These are phyloP conservation scores for Heliconius charithonia DNA, from an alignment of 2,888 invertebrate genomes.

Conservation along the genomic window DNA sequence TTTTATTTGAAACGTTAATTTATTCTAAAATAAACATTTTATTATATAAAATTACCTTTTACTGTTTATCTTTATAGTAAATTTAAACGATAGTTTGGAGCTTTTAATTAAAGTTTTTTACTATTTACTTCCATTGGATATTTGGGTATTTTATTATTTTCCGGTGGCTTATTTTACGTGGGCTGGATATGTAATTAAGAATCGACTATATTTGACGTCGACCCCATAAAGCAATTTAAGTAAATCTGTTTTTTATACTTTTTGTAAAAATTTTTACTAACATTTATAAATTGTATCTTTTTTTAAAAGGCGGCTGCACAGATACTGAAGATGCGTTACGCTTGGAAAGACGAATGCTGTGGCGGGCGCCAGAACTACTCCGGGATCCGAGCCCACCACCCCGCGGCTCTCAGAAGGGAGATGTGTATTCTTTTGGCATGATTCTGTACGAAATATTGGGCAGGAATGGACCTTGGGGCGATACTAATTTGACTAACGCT, in stretches of 20 bases:
- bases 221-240: too few relatives aligned
- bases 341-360: slow-evolving; percentile 84
- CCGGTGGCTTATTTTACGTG: too few relatives aligned
- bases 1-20: too few relatives aligned
- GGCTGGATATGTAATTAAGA: too few relatives aligned
- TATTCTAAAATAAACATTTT: too few relatives aligned
- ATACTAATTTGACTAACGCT: slow-evolving; percentile 83
- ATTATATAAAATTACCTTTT: too few relatives aligned
- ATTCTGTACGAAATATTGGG: slow-evolving; percentile 93
- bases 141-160: too few relatives aligned
- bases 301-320: slow-evolving; percentile 80
- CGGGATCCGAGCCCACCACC: slow-evolving; percentile 82
- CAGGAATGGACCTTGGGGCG: slow-evolving; percentile 91
- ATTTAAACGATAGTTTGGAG: too few relatives aligned
- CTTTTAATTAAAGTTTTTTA: too few relatives aligned
- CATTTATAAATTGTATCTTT: not conserved
- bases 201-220: too few relatives aligned
- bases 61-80: too few relatives aligned
- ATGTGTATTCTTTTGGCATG: slow-evolving; percentile 93
- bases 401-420: slow-evolving; percentile 92
- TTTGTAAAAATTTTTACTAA: not conserved
- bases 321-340: slow-evolving; percentile 83
- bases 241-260: not conserved
- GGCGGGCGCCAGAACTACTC: slow-evolving; percentile 90
- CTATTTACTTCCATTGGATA: too few relatives aligned